These are phyloP conservation scores for Didymodactylos carnosus DNA, from an alignment of 2,888 invertebrate genomes.

Conservation along the genomic window DNA sequence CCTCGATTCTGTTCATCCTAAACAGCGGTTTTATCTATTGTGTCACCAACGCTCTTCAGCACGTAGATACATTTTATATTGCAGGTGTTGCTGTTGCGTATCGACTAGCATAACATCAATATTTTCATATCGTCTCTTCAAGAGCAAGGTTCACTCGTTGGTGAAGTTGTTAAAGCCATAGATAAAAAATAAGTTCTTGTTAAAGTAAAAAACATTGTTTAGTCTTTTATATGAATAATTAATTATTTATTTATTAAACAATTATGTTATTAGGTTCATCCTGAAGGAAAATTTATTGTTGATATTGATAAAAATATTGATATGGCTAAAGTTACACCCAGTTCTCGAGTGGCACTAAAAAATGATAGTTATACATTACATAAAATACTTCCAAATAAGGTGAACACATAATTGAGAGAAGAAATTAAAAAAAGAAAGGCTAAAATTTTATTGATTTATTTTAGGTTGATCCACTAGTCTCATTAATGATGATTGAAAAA, in stretches of 20 bases:
- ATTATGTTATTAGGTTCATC: conserved; percentile 58
- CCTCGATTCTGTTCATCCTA: no score
- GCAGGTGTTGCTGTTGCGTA: no score
- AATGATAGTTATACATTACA: conserved; percentile 96
- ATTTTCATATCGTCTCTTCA: no score
- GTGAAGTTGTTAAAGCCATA: conserved; percentile 98
- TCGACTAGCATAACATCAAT: conserved; percentile 83
- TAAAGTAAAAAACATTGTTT: conserved; percentile 41
- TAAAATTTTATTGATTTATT: background rate
- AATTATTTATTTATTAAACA: no score
- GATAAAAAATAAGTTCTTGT: conserved; percentile 98
- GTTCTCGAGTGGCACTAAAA: conserved; percentile 82
- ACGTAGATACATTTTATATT: no score
- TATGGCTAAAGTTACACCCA: conserved; percentile 86
- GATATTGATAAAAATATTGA: conserved; percentile 97
- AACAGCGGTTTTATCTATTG: no score
- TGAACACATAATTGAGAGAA: no score
- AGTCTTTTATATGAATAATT: no score
- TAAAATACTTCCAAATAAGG: conserved; percentile 92
- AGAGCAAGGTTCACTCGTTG: conserved; percentile 96
- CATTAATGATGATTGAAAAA: conserved; percentile 99
- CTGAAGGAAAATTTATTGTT: conserved; percentile 97
- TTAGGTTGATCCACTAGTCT: conserved; percentile 92
- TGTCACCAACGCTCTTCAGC: no score
- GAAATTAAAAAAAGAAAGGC: background rate